A percentile compares a stretch with the other conserved stretches of the same genome.
These are phyloP conservation scores for Gymnodraco acuticeps DNA, from an alignment of 2,797 vertebrate genomes.

Conservation along the genomic window DNA sequence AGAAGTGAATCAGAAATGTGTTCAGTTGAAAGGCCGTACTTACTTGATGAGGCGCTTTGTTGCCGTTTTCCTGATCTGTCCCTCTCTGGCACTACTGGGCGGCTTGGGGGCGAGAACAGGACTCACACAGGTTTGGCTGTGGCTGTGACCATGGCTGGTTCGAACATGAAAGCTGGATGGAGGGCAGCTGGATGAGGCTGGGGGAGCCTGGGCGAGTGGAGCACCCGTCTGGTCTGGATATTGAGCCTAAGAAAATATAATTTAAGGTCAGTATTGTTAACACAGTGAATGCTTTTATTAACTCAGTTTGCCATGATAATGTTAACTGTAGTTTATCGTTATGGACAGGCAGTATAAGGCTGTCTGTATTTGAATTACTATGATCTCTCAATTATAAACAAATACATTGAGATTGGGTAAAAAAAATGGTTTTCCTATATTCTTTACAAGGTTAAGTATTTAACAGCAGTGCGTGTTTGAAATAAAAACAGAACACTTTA, in stretches of 20 bases:
- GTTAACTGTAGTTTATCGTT: conserved; percentile 13
- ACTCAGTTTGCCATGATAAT: background rate
- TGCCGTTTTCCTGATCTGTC: conserved; percentile 83
- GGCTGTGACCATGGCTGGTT: conserved; percentile 77
- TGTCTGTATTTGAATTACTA: too few species aligned
- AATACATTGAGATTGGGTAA: too few species aligned
- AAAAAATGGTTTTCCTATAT: too few species aligned
- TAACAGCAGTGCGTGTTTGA: too few species aligned
- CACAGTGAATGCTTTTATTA: conserved; percentile 5
- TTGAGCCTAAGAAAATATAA: conserved; percentile 76
- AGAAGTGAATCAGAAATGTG: conserved; percentile 3
- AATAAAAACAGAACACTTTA: too few species aligned
- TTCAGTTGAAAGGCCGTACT: conserved; percentile 65
- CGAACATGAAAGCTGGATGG: conserved; percentile 73
- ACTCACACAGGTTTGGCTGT: conserved; percentile 75
- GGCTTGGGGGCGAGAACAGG: conserved; percentile 80
- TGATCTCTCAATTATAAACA: too few species aligned
- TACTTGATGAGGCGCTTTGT: conserved; percentile 90
- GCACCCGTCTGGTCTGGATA: conserved; percentile 81
- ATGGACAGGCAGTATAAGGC: background rate
- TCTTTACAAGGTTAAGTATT: too few species aligned
- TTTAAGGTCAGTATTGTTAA: conserved; percentile 6
- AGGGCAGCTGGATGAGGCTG: conserved; percentile 72
- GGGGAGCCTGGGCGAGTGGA: conserved; percentile 65
- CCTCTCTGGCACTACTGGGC: conserved; percentile 82